These are phyloP conservation scores for Onychostruthus taczanowskii DNA, from an alignment of 2,113 vertebrate genomes.

Conservation along the genomic window DNA sequence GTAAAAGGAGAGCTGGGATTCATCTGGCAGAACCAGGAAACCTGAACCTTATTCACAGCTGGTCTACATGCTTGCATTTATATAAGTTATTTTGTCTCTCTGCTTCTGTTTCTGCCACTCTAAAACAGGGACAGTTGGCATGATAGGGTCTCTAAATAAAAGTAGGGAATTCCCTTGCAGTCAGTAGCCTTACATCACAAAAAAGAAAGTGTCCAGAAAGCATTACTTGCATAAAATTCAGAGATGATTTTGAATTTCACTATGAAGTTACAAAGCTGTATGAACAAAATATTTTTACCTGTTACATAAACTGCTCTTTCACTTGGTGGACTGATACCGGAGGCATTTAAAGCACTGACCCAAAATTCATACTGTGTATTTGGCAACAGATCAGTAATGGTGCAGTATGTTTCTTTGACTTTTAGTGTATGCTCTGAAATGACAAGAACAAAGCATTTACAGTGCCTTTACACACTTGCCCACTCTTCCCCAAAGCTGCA, in stretches of 20 bases:
- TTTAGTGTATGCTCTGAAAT: slow-evolving; percentile 76
- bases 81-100: neutral
- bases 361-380: slow-evolving; percentile 95
- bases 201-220: neutral
- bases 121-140: neutral
- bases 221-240: neutral
- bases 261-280: neutral
- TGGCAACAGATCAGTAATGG: slow-evolving; percentile 81
- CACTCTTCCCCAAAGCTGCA: neutral
- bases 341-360: slow-evolving; percentile 89
- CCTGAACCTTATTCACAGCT: neutral
- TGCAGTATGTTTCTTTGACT: slow-evolving; percentile 91
- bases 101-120: neutral
- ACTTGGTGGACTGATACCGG: slow-evolving; percentile 86
- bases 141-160: neutral
- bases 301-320: slow-evolving; percentile 89
- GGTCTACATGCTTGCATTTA: neutral
- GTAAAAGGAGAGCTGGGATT: neutral
- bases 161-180: neutral
- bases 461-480: neutral
- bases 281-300: slow-evolving; percentile 73
- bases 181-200: neutral
- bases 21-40: neutral
- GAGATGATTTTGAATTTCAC: neutral
- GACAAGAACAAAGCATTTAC: slow-evolving; percentile 1